Conservation (phyloP, 1,140 invertebrate genomes). For the Paracyclopina nana region DNA sequence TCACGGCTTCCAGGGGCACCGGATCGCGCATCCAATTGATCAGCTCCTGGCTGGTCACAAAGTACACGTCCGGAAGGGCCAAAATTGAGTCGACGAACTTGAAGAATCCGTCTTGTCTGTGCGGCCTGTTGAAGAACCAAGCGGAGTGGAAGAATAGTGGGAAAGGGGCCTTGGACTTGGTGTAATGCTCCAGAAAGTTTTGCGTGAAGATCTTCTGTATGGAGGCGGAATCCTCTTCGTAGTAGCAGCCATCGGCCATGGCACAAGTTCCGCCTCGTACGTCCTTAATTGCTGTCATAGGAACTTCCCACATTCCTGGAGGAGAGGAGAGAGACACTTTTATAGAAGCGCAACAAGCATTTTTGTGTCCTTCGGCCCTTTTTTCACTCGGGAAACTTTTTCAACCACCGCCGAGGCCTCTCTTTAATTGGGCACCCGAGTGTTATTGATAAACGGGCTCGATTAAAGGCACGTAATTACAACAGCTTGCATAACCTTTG, state of each 20-base stretch:
- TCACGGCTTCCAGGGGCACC: constrained; percentile 17
- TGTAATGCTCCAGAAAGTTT: constrained; percentile 28
- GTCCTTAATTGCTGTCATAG: constrained; percentile 20
- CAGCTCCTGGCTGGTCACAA: constrained; percentile 26
- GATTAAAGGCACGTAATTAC: no score
- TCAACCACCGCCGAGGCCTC: no score
- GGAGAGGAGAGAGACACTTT: not conserved
- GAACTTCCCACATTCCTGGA: constrained; percentile 22
- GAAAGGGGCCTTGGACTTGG: constrained; percentile 25
- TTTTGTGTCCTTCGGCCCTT: no score
- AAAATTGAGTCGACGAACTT: constrained; percentile 25
- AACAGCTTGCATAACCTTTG: no score
- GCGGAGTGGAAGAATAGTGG: constrained; percentile 25
- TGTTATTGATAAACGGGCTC: no score
- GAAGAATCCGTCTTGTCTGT: constrained; percentile 22
- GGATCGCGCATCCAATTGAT: constrained; percentile 27
- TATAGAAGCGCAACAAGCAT: no score
- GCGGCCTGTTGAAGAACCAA: constrained; percentile 24
- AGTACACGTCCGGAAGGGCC: constrained; percentile 26
- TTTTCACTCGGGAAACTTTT: no score
- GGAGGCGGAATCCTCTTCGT: constrained; percentile 23
- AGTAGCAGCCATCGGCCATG: constrained; percentile 26
- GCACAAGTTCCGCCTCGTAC: constrained; percentile 22
- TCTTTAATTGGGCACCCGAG: no score
- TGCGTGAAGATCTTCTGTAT: constrained; percentile 25